Conservation (phyloP, 2,888 invertebrate species). For the Xestia xanthographa region DNA sequence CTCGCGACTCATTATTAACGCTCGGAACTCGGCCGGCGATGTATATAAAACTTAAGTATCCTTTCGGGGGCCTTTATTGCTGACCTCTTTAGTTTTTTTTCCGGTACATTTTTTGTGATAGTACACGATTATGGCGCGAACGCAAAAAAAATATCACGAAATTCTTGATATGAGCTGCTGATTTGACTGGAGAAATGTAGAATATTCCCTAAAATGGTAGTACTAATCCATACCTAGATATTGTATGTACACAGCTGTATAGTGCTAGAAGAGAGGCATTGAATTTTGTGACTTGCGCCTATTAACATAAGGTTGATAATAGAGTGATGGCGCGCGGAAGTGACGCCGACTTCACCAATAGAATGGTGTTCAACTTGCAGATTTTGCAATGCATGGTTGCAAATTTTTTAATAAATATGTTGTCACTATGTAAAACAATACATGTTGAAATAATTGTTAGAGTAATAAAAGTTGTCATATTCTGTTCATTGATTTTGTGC, state of each 20-base stretch:
- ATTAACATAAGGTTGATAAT: constrained; percentile 76
- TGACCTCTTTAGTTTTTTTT: constrained; percentile 80
- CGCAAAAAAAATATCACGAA: constrained; percentile 46
- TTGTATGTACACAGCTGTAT: constrained; percentile 82
- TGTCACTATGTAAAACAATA: constrained; percentile 17
- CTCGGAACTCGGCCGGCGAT: constrained; percentile 84
- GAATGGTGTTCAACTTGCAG: constrained; percentile 73
- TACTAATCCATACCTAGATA: constrained; percentile 73
- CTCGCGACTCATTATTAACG: constrained; percentile 82
- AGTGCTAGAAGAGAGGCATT: constrained; percentile 71
- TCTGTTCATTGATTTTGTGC: constrained; percentile 15
- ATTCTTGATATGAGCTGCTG: constrained; percentile 39
- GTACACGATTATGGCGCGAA: constrained; percentile 65
- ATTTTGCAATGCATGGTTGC: constrained; percentile 71
- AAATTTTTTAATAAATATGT: constrained; percentile 20
- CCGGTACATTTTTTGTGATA: constrained; percentile 71
- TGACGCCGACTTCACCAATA: constrained; percentile 76
- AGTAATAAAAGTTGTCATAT: neutral
- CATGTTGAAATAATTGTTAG: constrained; percentile 10
- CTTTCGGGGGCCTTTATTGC: constrained; percentile 84
- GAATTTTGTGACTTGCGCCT: constrained; percentile 74
- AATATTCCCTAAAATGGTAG: constrained; percentile 69
- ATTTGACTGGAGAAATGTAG: constrained; percentile 59
- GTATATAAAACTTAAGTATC: constrained; percentile 87
- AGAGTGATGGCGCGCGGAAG: constrained; percentile 63